These are phyloP conservation scores for Carassius auratus DNA, from an alignment of 2,113 vertebrate genomes.

Conservation along the genomic window DNA sequence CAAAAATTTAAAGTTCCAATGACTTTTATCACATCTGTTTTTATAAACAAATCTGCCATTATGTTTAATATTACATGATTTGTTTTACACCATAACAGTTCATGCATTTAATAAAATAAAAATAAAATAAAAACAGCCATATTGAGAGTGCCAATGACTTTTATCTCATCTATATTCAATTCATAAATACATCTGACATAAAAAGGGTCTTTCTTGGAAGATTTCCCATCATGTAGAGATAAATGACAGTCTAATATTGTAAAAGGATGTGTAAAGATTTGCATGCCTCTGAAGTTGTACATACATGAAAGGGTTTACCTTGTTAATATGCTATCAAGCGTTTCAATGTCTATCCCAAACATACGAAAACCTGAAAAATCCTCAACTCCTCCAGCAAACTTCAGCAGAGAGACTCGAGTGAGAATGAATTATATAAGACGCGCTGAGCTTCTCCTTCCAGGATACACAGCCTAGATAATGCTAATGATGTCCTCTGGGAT, in stretches of 20 bases:
- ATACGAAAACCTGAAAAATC: conserved; percentile 23
- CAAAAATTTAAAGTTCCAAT: too few relatives aligned
- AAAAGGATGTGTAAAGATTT: too few relatives aligned
- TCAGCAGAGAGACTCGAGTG: neutral
- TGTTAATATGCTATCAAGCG: too few relatives aligned
- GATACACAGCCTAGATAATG: conserved; percentile 64
- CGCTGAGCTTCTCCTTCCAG: conserved; percentile 59
- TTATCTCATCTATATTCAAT: neutral
- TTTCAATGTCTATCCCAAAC: neutral
- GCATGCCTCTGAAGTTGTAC: too few relatives aligned
- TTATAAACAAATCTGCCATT: too few relatives aligned
- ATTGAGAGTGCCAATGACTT: neutral
- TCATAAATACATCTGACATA: neutral
- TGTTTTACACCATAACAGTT: too few relatives aligned
- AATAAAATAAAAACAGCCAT: too few relatives aligned
- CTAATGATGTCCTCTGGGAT: conserved; percentile 75
- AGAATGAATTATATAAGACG: conserved; percentile 24
- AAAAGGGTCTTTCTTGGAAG: too few relatives aligned
- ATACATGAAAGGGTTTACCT: too few relatives aligned
- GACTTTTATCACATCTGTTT: too few relatives aligned
- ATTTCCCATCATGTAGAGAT: neutral
- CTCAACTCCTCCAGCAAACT: neutral
- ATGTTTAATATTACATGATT: too few relatives aligned
- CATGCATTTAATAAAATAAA: too few relatives aligned
- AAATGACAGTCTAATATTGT: neutral